Base-by-base conservation (phyloP, 2,113 vertebrate genomes). In the Pungitius pungitius region DNA sequence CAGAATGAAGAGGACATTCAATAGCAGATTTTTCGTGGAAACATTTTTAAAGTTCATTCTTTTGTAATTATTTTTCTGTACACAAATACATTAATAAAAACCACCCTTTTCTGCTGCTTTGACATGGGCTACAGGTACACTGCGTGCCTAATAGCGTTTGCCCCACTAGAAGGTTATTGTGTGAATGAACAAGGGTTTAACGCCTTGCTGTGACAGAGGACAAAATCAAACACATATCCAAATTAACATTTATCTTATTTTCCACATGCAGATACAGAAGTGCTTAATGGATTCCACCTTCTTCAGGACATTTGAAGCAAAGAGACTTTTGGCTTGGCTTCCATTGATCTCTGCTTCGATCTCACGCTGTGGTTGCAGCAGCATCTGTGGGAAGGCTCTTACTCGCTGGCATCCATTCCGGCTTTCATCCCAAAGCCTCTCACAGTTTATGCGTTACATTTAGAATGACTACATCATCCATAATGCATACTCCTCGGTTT, bases 311-410 rank as follows among this genome's bases (percentile, higher is more conserved):
- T 55, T 39, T 33, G 47, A 56, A 70, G 51, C 57, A 13, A 62
- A 30, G 42, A 49, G 40, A 84, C 52, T 69, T 70, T 35, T 43
- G 62, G 69, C 78, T 69, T 73, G 68, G 63, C 71, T 75, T 24
- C 80, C 69, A 87, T 83, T 88, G 83, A 92, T 87, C 82, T 83
- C 39, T 49, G 76, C 76, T 72, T 78, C 73, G 64, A 47, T 65
- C 73, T 81, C 81, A 71, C 17, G 79, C 89, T 88, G 85, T 10
- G 74, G 78, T 78, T 90, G 55, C 91, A 91, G 89, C 82, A 58
- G 85, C 88, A 73, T 60, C 26, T 78, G 60, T 85, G 89, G 87
- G 14, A 54, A 26, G 59, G 60, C 71, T 61, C 47, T 83, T 73
- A 52, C 77, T 52, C 63, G 61, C 69, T 74, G 56, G 55, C 67